Evolutionary conservation across 2,113 vertebrate genomes (phyloP).

Genomic region (Damaliscus lunatus): DNA sequence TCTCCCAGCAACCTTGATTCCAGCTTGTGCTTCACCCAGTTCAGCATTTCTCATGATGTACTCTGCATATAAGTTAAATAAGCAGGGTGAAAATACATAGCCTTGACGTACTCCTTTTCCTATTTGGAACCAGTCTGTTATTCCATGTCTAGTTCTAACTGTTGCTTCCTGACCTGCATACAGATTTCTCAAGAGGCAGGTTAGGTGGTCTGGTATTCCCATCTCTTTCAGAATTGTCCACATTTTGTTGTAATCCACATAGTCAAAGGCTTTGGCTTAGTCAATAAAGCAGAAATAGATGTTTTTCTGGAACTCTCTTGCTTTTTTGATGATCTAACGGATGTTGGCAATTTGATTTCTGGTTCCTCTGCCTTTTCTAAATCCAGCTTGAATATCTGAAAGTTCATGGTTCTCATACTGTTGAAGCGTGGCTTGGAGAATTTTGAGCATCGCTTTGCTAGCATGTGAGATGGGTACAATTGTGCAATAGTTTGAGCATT

Average conservation of each 20-base stretch:
- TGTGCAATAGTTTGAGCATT: neutral
- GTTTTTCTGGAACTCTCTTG: neutral
- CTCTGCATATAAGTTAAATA: neutral
- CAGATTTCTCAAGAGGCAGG: neutral
- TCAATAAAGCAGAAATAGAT: neutral
- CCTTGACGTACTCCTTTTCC: neutral
- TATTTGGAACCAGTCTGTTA: neutral
- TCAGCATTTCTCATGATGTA: neutral
- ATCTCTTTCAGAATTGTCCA: neutral
- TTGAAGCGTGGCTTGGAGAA: neutral
- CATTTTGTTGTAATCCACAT: neutral
- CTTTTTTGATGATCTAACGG: neutral
- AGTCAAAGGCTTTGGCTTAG: neutral
- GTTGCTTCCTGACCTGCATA: neutral
- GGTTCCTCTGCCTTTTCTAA: neutral
- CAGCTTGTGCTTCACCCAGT: neutral
- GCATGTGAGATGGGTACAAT: neutral
- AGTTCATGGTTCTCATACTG: neutral
- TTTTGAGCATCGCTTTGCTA: neutral
- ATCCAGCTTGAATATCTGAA: neutral
- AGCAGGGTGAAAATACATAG: neutral
- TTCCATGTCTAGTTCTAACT: neutral
- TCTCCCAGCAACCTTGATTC: neutral
- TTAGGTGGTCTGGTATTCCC: neutral
- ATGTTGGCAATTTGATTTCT: neutral